Evolutionary conservation across 2,888 invertebrate genomes (phyloP).

Genomic region (Acrocera orbiculus): DNA sequence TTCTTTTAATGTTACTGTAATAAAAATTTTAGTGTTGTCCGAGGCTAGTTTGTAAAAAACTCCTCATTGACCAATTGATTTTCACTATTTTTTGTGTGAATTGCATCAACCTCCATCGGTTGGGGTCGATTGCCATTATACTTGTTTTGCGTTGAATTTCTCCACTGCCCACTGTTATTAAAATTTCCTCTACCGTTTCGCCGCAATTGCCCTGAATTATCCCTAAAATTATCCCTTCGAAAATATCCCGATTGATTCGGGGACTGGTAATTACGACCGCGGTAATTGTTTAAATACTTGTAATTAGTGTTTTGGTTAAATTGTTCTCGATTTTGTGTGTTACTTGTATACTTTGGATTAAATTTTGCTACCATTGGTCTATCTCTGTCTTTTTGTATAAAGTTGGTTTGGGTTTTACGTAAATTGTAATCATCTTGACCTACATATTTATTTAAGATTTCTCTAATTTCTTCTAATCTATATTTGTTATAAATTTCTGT

Average conservation of each 20-base stretch:
- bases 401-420: not conserved
- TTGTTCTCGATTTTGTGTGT: not conserved
- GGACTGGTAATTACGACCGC: slow-evolving; percentile 2
- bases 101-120: not conserved
- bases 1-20: not conserved
- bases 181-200: too few species aligned
- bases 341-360: not conserved
- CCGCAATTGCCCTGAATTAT: too few species aligned
- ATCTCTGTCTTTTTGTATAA: not conserved
- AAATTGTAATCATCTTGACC: not conserved
- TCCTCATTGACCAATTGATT: not conserved
- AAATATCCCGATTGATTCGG: too few species aligned
- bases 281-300: not conserved
- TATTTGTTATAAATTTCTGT: not conserved
- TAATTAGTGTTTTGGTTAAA: not conserved
- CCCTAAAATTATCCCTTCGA: too few species aligned
- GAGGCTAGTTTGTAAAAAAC: not conserved
- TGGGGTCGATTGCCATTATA: not conserved
- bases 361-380: not conserved
- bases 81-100: not conserved
- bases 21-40: slow-evolving; percentile 1
- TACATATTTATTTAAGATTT: not conserved
- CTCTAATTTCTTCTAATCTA: not conserved
- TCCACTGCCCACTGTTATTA: too few species aligned
- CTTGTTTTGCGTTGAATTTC: too few species aligned